Evolutionary conservation across 2,797 vertebrate genomes (phyloP).

Genomic region (Alectoris magna): DNA sequence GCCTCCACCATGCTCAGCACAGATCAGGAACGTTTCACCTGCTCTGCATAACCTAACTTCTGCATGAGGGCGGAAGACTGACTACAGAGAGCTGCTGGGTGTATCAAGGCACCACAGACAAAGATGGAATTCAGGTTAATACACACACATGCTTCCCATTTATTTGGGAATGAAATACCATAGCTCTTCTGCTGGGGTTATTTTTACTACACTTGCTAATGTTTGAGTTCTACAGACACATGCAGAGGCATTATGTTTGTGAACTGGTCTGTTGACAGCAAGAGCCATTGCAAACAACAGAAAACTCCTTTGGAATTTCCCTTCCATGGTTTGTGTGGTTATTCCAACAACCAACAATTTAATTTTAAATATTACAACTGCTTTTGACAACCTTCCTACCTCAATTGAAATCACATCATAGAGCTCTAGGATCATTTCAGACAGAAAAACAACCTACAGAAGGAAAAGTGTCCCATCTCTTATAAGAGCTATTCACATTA

Average conservation of each 20-base stretch:
- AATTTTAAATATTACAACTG: background rate
- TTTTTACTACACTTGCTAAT: background rate
- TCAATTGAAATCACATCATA: background rate
- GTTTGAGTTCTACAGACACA: background rate
- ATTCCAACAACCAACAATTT: background rate
- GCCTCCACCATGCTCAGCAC: accelerated
- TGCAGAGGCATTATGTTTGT: background rate
- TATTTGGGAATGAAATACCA: background rate
- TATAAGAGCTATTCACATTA: background rate
- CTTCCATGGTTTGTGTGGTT: background rate
- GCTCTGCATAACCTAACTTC: accelerated
- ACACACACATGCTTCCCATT: accelerated
- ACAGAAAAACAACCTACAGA: background rate
- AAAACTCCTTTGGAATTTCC: background rate
- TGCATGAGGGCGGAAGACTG: background rate
- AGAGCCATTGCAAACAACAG: background rate
- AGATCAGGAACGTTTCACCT: accelerated
- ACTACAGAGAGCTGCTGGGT: background rate
- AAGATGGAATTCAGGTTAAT: background rate
- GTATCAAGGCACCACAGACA: background rate
- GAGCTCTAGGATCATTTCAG: background rate
- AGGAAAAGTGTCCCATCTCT: background rate
- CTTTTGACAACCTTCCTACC: background rate
- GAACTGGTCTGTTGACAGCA: background rate
- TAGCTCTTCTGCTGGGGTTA: background rate